phyloP scores from a whole-genome alignment of 1,140 invertebrate species.

The Gryon sp. region DNA sequence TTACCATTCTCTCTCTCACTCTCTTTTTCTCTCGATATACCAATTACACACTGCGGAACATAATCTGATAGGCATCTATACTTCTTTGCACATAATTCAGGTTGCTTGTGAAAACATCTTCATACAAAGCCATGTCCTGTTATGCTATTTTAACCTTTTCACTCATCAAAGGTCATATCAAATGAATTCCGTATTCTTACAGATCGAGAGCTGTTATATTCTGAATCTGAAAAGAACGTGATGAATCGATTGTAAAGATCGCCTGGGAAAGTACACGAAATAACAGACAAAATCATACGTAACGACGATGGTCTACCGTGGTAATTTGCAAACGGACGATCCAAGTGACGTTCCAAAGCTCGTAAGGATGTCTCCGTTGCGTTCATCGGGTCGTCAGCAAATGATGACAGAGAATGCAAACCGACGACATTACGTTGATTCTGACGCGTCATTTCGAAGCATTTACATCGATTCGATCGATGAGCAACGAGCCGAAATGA shows the following conservation, averaged over 20 bases:
- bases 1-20: too few relatives aligned
- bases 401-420: neutral
- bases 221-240: too few relatives aligned
- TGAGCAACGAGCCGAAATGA: conserved; percentile 63
- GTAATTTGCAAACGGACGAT: conserved; percentile 41
- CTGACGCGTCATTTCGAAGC: conserved; percentile 8
- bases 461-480: conserved; percentile 61
- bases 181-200: conserved; percentile 38
- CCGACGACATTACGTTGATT: neutral
- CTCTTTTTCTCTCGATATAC: conserved; percentile 32
- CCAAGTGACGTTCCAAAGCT: conserved; percentile 27
- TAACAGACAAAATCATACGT: neutral
- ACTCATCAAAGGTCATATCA: conserved; percentile 21
- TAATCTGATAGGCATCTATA: conserved; percentile 37
- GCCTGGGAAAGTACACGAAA: conserved; percentile 5
- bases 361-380: conserved; percentile 37
- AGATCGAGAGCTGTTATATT: conserved; percentile 11
- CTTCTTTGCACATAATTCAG: conserved; percentile 49
- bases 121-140: conserved; percentile 43
- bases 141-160: conserved; percentile 41
- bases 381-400: conserved; percentile 10
- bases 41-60: conserved; percentile 17
- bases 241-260: conserved; percentile 10
- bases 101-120: conserved; percentile 35
- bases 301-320: conserved; percentile 41